Base-by-base conservation (phyloP, 2,888 invertebrate genomes). In the Pocota personata region DNA sequence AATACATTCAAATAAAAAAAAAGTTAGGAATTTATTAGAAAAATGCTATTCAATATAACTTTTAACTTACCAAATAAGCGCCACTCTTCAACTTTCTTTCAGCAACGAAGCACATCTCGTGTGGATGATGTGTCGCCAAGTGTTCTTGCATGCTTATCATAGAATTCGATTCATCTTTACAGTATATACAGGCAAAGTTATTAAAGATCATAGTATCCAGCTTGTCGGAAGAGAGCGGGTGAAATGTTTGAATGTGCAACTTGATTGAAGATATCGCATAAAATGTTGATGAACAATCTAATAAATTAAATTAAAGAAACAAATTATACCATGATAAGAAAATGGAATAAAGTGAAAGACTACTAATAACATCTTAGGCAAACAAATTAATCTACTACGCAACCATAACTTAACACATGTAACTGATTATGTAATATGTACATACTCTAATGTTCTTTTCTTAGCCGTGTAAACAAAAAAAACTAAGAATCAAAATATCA, bases 101-200 rank as follows among this genome's bases (percentile, higher is more conserved):
- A 0, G 52, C 72, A 1, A 82, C 40, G 14, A 55, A 82, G 0
- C 40, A n/a, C 19, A 76, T 43, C n/a, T 76, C 82, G 40, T 76
- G 66, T 1, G 86, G 86, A 60, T 86, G 86, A 8, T 55, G 48
- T 16, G 21, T 19, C 7, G 76, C 86, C 43, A 86, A 19, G 27
- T 86, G 86, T 3, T 40, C 7, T 46, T 27, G 58, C 69, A 82
- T 76, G 1, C 0, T 7, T 0, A 27, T 30, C n/a, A 37, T 37
- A 5, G n/a, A 27, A 35, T 55, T 76, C 0, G 60, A 82, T 19
- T 72, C 55, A 7, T 32, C 8, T 10, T 72, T 48, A 1, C 86
- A 86, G 40, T 82, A 64, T 2, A 82, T n/a, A 3, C 86, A 86
- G 12, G 43, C 67, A 2, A 64, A 37, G 7, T 66, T 21, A 3